Conservation (phyloP, 2,797 vertebrate genomes). For the Ctenopoma multispine region DNA sequence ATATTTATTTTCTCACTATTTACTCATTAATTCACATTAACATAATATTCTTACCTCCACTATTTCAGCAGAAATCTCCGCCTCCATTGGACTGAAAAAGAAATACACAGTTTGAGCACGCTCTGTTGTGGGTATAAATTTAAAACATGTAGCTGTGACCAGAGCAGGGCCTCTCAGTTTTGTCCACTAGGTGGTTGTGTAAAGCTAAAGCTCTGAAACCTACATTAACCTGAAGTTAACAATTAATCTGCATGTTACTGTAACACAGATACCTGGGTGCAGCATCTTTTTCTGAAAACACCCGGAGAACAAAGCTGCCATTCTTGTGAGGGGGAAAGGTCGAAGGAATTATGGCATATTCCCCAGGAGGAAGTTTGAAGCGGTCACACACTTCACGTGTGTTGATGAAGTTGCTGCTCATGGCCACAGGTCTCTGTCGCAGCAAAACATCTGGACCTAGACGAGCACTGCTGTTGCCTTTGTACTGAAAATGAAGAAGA, state of each 20-base stretch:
- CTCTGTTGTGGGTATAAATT: too few relatives aligned
- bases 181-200: conserved; percentile 37
- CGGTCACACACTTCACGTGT: conserved; percentile 79
- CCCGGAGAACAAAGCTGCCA: conserved; percentile 79
- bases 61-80: conserved; percentile 84
- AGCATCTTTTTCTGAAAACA: conserved; percentile 84
- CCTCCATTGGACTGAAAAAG: conserved; percentile 84
- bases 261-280: conserved; percentile 65
- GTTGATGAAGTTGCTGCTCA: conserved; percentile 78
- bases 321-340: conserved; percentile 82
- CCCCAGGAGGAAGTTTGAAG: conserved; percentile 82
- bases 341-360: conserved; percentile 84
- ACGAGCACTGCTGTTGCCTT: conserved; percentile 86
- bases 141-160: neutral
- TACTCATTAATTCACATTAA: neutral
- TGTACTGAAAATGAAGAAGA: conserved; percentile 63
- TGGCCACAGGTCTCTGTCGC: conserved; percentile 74
- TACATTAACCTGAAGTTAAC: neutral
- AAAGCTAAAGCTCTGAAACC: neutral
- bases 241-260: neutral
- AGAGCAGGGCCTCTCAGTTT: neutral
- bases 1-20: neutral
- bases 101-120: conserved; percentile 27
- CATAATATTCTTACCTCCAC: conserved; percentile 85
- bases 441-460: conserved; percentile 83